Evolutionary conservation across 1,140 invertebrate genomes (phyloP).

Genomic region (Geopemphigus sp.): DNA sequence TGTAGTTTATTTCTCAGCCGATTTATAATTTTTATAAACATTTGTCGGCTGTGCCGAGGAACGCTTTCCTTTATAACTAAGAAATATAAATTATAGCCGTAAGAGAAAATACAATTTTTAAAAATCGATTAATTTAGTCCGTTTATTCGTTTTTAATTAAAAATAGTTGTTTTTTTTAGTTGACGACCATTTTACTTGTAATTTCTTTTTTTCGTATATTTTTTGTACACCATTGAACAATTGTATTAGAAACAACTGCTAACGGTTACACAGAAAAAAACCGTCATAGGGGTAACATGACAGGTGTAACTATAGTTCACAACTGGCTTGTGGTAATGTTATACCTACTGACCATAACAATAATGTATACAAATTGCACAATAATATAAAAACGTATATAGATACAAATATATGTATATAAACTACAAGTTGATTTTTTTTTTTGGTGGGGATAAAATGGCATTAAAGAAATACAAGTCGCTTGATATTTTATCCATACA

Average conservation of each 20-base stretch:
- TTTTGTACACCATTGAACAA: background rate
- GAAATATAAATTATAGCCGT: background rate
- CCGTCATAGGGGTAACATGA: background rate
- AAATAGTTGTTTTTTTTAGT: background rate
- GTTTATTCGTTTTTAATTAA: conserved; percentile 29
- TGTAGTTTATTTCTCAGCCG: conserved; percentile 23
- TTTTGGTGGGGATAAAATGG: no score
- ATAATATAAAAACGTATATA: background rate
- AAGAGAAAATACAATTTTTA: conserved; percentile 1
- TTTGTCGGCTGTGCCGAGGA: background rate
- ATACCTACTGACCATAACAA: conserved; percentile 18
- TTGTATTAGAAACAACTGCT: background rate
- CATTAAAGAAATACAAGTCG: no score
- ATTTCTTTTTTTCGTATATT: background rate
- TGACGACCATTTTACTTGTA: background rate
- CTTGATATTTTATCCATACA: no score
- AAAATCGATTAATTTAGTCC: conserved; percentile 6
- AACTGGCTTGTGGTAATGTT: conserved; percentile 12
- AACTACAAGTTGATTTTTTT: no score
- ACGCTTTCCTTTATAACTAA: conserved; percentile 6
- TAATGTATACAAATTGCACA: background rate
- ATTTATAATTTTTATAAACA: background rate
- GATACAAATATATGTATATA: no score
- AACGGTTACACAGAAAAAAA: background rate
- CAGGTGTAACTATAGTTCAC: conserved; percentile 31